Percentiles rank a stretch among this genome's conserved stretches.
phyloP scores from a whole-genome alignment of 2,797 vertebrate species.

The Lagodon rhomboides region DNA sequence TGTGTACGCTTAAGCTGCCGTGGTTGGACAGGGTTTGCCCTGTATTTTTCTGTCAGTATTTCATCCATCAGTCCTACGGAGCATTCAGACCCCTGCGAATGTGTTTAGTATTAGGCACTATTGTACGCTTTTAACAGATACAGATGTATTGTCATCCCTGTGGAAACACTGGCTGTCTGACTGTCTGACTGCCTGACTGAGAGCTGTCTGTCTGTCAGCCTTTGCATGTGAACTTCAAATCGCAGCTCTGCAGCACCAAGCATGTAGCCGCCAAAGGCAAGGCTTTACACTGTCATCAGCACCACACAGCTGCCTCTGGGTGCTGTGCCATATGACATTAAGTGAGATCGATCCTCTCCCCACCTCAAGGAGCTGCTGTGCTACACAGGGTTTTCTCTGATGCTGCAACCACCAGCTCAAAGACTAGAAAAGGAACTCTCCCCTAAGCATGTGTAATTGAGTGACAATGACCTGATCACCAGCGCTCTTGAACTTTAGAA shows the following conservation, averaged over 20 bases:
- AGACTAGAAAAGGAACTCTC: slow-evolving; percentile 65
- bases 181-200: slow-evolving; percentile 76
- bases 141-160: slow-evolving; percentile 72
- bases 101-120: slow-evolving; percentile 59
- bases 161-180: slow-evolving; percentile 72
- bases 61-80: slow-evolving; percentile 58
- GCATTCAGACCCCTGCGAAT: slow-evolving; percentile 43
- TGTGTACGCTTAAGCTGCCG: slow-evolving; percentile 1
- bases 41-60: slow-evolving; percentile 47
- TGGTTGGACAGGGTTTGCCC: slow-evolving; percentile 4
- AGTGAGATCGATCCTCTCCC: slow-evolving; percentile 80
- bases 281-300: slow-evolving; percentile 85
- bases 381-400: slow-evolving; percentile 69
- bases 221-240: slow-evolving; percentile 85
- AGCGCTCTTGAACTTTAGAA: slow-evolving; percentile 42
- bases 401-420: slow-evolving; percentile 67
- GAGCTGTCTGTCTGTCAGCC: slow-evolving; percentile 84
- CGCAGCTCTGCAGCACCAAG: slow-evolving; percentile 76
- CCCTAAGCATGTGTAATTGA: slow-evolving; percentile 54
- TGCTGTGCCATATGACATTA: slow-evolving; percentile 84
- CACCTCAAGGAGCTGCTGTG: slow-evolving; percentile 81
- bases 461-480: slow-evolving; percentile 69
- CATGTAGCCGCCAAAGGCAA: slow-evolving; percentile 86
- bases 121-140: slow-evolving; percentile 70
- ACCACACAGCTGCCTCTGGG: slow-evolving; percentile 83